A percentile compares a stretch with the other conserved stretches of the same genome.
phyloP scores from a whole-genome alignment of 2,797 vertebrate genomes.

The Poecilia velifera region DNA sequence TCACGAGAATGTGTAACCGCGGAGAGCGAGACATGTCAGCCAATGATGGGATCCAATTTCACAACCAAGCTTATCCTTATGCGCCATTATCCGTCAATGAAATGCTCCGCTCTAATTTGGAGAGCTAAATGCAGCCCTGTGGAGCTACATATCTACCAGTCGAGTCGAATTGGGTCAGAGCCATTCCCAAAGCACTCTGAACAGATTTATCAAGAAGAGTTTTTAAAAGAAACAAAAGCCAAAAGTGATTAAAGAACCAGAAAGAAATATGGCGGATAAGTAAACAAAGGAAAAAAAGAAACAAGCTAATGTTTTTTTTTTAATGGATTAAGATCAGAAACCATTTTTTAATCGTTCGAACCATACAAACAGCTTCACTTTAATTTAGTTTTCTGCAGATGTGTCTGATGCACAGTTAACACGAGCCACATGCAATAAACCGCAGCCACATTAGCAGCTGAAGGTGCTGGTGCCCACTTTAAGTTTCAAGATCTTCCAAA shows the following conservation, averaged over 20 bases:
- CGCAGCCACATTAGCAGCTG: too few species aligned
- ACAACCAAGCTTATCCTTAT: constrained; percentile 17
- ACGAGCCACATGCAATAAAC: too few species aligned
- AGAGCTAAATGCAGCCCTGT: constrained; percentile 35
- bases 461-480: not conserved
- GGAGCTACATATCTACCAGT: constrained; percentile 37
- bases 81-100: constrained; percentile 37
- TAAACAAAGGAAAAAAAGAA: not conserved
- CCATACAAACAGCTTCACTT: not conserved
- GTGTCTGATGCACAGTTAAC: not conserved
- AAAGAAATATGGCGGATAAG: constrained; percentile 16
- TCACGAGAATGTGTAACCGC: not conserved
- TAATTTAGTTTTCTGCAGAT: not conserved
- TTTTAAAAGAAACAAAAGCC: constrained; percentile 31
- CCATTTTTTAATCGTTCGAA: not conserved
- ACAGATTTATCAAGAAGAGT: constrained; percentile 39
- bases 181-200: constrained; percentile 31
- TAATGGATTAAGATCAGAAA: not conserved
- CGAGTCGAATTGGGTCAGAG: constrained; percentile 57
- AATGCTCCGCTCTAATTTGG: constrained; percentile 37
- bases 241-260: not conserved
- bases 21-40: constrained; percentile 5
- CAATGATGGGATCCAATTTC: constrained; percentile 34
- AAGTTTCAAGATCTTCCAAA: not conserved
- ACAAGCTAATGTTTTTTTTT: not conserved